Evolutionary conservation across 2,797 vertebrate genomes (phyloP).

Genomic region (Pipistrellus pipistrellus): DNA sequence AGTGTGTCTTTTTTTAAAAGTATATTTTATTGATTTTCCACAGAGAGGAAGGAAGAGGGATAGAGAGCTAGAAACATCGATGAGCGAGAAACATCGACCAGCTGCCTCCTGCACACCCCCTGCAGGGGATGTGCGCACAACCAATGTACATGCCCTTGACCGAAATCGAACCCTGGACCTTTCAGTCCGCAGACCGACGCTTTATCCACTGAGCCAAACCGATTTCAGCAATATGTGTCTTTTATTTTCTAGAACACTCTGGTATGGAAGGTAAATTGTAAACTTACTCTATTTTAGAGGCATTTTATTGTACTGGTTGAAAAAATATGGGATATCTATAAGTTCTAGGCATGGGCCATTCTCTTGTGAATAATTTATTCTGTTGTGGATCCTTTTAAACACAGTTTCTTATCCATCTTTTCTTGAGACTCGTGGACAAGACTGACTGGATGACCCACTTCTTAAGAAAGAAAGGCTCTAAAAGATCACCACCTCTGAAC

Average conservation of each 20-base stretch:
- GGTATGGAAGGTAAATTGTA: conserved; percentile 8
- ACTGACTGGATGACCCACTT: background rate
- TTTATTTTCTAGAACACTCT: conserved; percentile 17
- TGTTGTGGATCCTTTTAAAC: background rate
- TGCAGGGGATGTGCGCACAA: too few relatives aligned
- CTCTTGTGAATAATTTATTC: background rate
- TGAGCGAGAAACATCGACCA: too few relatives aligned
- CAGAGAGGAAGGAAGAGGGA: too few relatives aligned
- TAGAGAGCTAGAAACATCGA: too few relatives aligned
- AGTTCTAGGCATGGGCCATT: background rate
- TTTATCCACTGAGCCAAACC: too few relatives aligned
- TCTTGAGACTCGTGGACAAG: background rate
- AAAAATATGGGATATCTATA: background rate
- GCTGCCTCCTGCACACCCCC: too few relatives aligned
- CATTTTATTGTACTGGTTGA: conserved; percentile 42
- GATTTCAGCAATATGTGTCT: background rate
- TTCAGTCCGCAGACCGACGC: too few relatives aligned
- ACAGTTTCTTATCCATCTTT: background rate
- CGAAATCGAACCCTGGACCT: too few relatives aligned
- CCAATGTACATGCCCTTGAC: too few relatives aligned
- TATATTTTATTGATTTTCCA: too few relatives aligned
- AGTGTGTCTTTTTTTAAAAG: too few relatives aligned
- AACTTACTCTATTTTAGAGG: background rate
- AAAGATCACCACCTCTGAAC: conserved; percentile 32
- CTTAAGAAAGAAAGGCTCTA: conserved; percentile 43